Conservation (phyloP, 2,113 vertebrate genomes). For the Laticauda colubrina region DNA sequence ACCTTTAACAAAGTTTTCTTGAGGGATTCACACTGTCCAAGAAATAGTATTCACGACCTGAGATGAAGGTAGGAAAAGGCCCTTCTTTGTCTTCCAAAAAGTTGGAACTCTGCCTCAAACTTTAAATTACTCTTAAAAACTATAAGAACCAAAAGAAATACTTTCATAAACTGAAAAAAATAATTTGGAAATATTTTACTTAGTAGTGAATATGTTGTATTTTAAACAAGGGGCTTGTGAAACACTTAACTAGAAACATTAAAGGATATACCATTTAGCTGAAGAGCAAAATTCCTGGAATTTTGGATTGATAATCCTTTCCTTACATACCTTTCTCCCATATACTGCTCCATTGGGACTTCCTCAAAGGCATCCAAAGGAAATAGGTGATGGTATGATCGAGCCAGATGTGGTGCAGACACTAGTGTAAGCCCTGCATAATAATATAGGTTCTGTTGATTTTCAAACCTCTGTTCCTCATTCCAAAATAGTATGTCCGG, state of each 20-base stretch:
- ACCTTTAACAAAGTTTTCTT: background rate
- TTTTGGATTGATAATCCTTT: background rate
- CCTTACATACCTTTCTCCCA: conserved; percentile 76
- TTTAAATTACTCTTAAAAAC: background rate
- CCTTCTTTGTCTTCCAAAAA: background rate
- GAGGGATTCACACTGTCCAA: background rate
- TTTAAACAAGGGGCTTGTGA: background rate
- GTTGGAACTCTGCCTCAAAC: background rate
- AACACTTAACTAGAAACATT: background rate
- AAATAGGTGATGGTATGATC: conserved; percentile 98
- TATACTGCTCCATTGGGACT: conserved; percentile 69
- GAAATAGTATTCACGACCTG: background rate
- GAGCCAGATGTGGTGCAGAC: conserved; percentile 92
- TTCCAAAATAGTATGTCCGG: background rate
- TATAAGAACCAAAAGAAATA: background rate
- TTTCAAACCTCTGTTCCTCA: background rate
- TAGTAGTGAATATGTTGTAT: background rate
- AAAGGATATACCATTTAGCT: background rate
- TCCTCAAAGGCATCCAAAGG: conserved; percentile 89
- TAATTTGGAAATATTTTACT: background rate
- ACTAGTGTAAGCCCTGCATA: conserved; percentile 90
- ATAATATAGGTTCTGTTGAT: conserved; percentile 14
- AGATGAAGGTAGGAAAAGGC: background rate
- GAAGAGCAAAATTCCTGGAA: background rate
- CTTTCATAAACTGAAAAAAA: background rate